These are phyloP conservation scores for Zoanthus sociatus DNA, from an alignment of 92 coral and sea anemone species.

Conservation along the genomic window DNA sequence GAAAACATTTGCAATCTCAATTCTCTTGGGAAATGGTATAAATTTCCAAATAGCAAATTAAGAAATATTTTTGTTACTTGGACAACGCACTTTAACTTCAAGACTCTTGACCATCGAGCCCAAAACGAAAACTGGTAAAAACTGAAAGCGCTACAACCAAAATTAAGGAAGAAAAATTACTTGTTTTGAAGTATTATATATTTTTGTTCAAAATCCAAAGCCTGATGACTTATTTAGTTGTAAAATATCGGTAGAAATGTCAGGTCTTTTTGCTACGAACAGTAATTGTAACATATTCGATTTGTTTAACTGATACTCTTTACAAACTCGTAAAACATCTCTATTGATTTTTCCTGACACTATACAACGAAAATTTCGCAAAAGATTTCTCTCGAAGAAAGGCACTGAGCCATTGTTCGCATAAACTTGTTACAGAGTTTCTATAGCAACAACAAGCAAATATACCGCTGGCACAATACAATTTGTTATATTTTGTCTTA, in stretches of 20 bases:
- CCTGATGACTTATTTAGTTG: too few species aligned
- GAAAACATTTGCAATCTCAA: background rate
- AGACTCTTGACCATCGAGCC: background rate
- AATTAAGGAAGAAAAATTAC: background rate
- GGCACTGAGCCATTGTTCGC: conserved; percentile 14
- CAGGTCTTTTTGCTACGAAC: too few species aligned
- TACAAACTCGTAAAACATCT: background rate
- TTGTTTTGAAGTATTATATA: too few species aligned
- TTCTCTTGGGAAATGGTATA: background rate
- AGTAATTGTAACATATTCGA: background rate
- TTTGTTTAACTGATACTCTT: background rate
- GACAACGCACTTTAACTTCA: background rate
- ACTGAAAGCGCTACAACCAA: too few species aligned
- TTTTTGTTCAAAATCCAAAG: too few species aligned
- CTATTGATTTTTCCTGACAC: background rate
- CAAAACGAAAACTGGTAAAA: background rate
- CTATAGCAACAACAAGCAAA: conserved; percentile 32
- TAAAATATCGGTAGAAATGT: too few species aligned
- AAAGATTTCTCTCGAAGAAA: conserved; percentile 15
- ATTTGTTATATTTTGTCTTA: conserved; percentile 35
- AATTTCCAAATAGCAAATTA: background rate
- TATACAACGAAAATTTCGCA: background rate
- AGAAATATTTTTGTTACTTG: background rate
- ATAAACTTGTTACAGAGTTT: conserved; percentile 24
- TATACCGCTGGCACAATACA: conserved; percentile 41